Base-by-base conservation (phyloP, 2,888 invertebrate genomes). In the Cantharis rufa region DNA sequence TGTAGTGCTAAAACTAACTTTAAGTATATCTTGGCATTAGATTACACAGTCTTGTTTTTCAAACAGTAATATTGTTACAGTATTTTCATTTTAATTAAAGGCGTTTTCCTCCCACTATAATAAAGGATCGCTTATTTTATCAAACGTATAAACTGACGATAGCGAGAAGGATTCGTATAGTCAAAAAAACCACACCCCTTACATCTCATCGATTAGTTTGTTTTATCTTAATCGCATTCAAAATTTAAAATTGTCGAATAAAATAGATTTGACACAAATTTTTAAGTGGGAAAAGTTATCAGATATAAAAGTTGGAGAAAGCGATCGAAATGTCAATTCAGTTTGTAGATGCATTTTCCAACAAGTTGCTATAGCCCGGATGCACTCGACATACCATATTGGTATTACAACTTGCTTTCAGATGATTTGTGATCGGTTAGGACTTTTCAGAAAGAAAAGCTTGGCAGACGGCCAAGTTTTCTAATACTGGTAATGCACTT, bases 341-440 rank as follows among this genome's bases (percentile, higher is more conserved):
- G 64, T 70, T 71, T 70, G 32, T 48, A 61, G 62, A 48, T 71
- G 69, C 75, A 71, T 75, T 71, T 71, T 75, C 75, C 71, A 75
- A 71, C 71, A 71, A 75, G 71, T 75, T 75, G 71, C 27, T 66
- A 71, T 71, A 71, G 71, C 69, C 21, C 62, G 71, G 69, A 75
- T 76, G 76, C 76, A 76, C 64, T 76, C 76, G 76, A 72, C 72
- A 68, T 28, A 63, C 69, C 76, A 76, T 76, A 76, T 72, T 76
- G 70, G 76, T 70, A 72, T 70, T 72, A 72, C 71, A 70, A 72
- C 64, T 75, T 75, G 71, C 75, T 76, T 72, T 62, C 64, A 27
- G 76, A 69, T 76, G 76, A 76, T 76, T 76, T 76, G 76, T 76
- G 69, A 76, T 76, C 76, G 70, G 63, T 76, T 72, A 70, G 72